phyloP scores from a whole-genome alignment of 2,113 vertebrate species.

The Gulo gulo region DNA sequence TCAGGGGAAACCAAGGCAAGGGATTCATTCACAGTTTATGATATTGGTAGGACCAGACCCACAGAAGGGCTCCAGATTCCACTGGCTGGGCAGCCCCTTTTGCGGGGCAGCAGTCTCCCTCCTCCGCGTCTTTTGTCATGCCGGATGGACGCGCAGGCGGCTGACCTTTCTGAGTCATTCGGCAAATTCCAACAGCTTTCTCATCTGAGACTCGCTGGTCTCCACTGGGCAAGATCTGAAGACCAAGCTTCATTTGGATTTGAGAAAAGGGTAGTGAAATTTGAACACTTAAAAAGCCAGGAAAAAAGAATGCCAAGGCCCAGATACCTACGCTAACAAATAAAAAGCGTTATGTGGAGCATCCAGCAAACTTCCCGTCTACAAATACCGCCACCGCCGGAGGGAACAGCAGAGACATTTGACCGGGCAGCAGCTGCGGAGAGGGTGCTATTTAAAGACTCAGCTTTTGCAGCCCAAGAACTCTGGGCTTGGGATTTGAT shows the following conservation, averaged over 20 bases:
- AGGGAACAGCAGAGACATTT: constrained; percentile 65
- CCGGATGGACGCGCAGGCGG: not conserved
- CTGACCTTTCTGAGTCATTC: constrained; percentile 66
- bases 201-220: constrained; percentile 44
- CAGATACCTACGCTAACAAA: constrained; percentile 55
- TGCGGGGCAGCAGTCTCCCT: not conserved
- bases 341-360: constrained; percentile 19
- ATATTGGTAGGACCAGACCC: not conserved
- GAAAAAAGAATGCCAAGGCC: constrained; percentile 36
- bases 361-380: constrained; percentile 58
- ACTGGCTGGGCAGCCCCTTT: not conserved
- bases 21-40: not conserved
- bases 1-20: not conserved
- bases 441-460: constrained; percentile 70
- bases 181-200: constrained; percentile 54
- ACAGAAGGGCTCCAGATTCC: not conserved
- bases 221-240: constrained; percentile 50
- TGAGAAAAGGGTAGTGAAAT: constrained; percentile 36
- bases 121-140: not conserved
- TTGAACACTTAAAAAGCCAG: constrained; percentile 39
- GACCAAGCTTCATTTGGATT: constrained; percentile 28
- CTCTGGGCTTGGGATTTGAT: constrained; percentile 52
- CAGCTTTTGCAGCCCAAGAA: constrained; percentile 44
- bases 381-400: constrained; percentile 68
- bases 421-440: constrained; percentile 63